Evolutionary conservation across 2,888 invertebrate species (phyloP).

Genomic region (Saturnia japonica): DNA sequence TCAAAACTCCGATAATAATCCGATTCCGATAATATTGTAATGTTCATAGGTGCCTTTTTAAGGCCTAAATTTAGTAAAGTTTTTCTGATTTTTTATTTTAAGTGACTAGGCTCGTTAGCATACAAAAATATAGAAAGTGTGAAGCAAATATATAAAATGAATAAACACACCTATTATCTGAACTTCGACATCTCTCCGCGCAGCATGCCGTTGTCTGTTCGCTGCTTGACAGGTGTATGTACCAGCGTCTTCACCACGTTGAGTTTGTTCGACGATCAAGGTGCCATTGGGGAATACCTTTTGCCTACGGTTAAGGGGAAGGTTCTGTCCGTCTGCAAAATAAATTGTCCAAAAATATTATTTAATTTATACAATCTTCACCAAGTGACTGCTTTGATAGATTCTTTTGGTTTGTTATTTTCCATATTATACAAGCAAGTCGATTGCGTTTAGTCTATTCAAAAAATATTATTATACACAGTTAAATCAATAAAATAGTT

Average conservation of each 20-base stretch:
- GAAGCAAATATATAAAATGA: no score
- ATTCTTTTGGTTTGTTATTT: neutral
- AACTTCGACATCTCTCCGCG: conserved; percentile 88
- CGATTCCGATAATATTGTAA: no score
- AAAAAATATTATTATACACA: no score
- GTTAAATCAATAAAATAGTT: no score
- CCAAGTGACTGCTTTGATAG: neutral
- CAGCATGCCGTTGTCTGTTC: conserved; percentile 90
- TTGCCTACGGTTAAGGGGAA: conserved; percentile 93
- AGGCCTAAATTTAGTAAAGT: no score
- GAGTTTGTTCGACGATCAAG: conserved; percentile 92
- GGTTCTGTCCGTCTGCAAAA: conserved; percentile 87
- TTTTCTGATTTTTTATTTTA: no score
- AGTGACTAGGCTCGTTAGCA: no score
- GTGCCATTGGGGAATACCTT: conserved; percentile 93
- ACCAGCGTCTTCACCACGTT: conserved; percentile 92
- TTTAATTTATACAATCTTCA: neutral
- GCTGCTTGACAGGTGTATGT: conserved; percentile 95
- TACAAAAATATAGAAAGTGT: no score
- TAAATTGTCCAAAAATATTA: neutral
- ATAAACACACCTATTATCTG: conserved; percentile 85
- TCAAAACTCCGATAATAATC: no score
- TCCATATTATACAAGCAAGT: neutral
- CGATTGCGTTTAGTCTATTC: neutral
- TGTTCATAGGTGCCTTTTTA: no score